Percentiles rank a stretch among this genome's conserved stretches.
phyloP scores from a whole-genome alignment of 2,888 invertebrate species.

The Automeris io region DNA sequence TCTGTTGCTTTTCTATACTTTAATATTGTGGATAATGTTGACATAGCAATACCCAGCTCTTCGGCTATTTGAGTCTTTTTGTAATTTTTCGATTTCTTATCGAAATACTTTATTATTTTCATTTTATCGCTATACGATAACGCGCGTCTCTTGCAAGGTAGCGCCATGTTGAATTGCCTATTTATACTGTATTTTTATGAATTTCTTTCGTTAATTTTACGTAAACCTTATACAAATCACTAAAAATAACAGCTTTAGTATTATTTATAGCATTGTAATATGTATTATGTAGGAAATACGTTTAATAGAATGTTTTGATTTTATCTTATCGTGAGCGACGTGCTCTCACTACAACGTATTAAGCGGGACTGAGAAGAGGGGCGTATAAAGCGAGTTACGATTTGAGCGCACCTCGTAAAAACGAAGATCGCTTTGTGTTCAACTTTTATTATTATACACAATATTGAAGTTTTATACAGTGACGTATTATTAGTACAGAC shows the following conservation, averaged over 20 bases:
- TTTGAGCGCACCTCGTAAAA: neutral
- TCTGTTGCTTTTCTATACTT: constrained; percentile 5
- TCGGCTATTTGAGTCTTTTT: constrained; percentile 8
- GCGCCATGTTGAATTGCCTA: constrained; percentile 3
- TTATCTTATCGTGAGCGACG: neutral
- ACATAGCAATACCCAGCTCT: constrained; percentile 7
- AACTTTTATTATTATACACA: no score
- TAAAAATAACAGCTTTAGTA: neutral
- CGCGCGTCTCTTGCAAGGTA: constrained; percentile 4
- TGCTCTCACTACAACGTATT: constrained; percentile 6
- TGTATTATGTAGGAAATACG: no score
- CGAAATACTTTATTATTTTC: constrained; percentile 9
- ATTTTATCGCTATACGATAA: constrained; percentile 5
- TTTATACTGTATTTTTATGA: neutral
- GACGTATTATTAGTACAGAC: no score
- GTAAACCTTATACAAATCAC: neutral
- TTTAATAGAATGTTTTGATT: no score
- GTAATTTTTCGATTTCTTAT: constrained; percentile 9
- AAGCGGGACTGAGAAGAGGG: constrained; percentile 8
- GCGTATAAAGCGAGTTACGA: constrained; percentile 6
- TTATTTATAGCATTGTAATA: no score
- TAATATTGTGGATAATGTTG: constrained; percentile 6
- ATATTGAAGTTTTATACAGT: neutral
- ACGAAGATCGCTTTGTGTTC: no score
- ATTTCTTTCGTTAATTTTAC: neutral